Percentiles rank a stretch among this genome's conserved stretches.
phyloP scores from a whole-genome alignment of 2,888 invertebrate genomes.

The Globia sparganii region DNA sequence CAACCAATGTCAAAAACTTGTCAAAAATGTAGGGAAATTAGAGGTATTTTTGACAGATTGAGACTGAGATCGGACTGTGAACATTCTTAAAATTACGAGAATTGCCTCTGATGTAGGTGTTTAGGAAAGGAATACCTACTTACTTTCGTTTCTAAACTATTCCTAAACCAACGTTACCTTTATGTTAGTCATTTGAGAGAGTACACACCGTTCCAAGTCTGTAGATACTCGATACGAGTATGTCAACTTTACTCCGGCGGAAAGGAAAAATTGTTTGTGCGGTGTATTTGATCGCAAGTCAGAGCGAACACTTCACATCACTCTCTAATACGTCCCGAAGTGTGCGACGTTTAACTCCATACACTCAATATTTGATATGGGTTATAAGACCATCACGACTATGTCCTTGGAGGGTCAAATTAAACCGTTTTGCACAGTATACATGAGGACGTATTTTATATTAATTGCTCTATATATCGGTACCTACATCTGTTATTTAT shows the following conservation, averaged over 20 bases:
- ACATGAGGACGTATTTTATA: not conserved
- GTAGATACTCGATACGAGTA: not conserved
- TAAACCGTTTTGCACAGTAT: not conserved
- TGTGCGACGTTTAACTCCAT: not conserved
- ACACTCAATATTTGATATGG: not conserved
- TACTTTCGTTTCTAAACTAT: conserved; percentile 3
- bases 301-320: not conserved
- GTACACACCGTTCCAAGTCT: not conserved
- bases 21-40: too few species aligned
- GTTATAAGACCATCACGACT: not conserved
- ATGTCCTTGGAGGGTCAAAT: not conserved
- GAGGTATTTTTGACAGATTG: too few species aligned
- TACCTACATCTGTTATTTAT: not conserved
- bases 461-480: not conserved
- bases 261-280: conserved; percentile 18
- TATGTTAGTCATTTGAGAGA: conserved; percentile 16
- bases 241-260: conserved; percentile 21
- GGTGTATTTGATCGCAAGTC: conserved; percentile 16
- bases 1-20: too few species aligned
- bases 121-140: not conserved
- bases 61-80: too few species aligned
- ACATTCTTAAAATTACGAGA: not conserved
- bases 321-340: conserved; percentile 26
- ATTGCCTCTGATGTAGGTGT: not conserved
- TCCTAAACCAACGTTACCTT: not conserved